phyloP scores from a whole-genome alignment of 2,113 vertebrate genomes.

The Brienomyrus longianalis region DNA sequence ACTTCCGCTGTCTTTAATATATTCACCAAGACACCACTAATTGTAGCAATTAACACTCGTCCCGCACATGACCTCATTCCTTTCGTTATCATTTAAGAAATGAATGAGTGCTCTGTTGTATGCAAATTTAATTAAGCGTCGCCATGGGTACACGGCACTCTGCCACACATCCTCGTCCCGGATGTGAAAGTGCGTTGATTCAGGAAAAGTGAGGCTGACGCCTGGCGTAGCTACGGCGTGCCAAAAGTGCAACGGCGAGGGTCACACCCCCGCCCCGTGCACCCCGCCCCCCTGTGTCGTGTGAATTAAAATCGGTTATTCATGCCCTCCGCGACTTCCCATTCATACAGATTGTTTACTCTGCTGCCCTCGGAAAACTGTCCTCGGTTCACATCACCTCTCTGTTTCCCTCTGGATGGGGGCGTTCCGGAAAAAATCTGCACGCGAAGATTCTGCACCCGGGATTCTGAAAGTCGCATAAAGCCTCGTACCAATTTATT shows the following conservation, averaged over 20 bases:
- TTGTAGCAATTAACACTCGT: constrained; percentile 8
- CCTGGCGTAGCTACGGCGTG: background rate
- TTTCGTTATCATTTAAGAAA: constrained; percentile 16
- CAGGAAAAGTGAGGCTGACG: background rate
- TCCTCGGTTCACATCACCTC: background rate
- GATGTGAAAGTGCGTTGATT: background rate
- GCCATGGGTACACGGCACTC: background rate
- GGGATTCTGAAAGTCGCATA: background rate
- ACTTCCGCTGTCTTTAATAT: constrained; percentile 3
- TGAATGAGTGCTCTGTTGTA: constrained; percentile 10
- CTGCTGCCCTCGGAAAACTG: background rate
- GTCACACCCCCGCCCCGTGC: background rate
- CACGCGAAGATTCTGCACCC: background rate
- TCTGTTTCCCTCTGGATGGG: background rate
- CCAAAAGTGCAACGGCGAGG: background rate
- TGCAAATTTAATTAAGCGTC: constrained; percentile 17
- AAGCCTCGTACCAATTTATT: background rate
- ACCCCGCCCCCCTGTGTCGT: background rate
- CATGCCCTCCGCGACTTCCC: background rate
- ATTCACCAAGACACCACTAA: constrained; percentile 2
- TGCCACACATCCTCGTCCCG: background rate
- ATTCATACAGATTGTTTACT: background rate
- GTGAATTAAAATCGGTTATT: background rate
- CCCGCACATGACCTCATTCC: background rate
- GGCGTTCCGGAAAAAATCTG: background rate